These are phyloP conservation scores for Tineola bisselliella DNA, from an alignment of 2,888 invertebrate genomes.

Conservation along the genomic window DNA sequence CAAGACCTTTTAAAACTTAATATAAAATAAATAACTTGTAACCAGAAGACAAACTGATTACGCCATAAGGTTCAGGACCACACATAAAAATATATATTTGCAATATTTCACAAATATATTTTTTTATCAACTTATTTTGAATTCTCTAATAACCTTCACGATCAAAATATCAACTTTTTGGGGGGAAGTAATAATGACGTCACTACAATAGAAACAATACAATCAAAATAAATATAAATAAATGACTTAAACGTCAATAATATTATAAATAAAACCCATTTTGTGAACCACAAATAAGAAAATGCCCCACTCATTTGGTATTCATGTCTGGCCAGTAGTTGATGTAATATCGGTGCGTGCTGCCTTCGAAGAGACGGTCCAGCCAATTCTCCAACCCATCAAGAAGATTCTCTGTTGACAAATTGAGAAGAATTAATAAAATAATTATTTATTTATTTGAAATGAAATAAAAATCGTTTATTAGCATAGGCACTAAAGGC, in stretches of 20 bases:
- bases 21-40: too few species aligned
- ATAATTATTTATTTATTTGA: too few species aligned
- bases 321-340: slow-evolving; percentile 99
- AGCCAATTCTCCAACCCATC: slow-evolving; percentile 96
- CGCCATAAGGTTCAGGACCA: too few species aligned
- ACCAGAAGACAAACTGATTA: too few species aligned
- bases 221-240: background rate
- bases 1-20: background rate
- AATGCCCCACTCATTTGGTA: slow-evolving; percentile 69
- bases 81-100: too few species aligned
- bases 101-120: too few species aligned
- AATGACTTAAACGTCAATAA: background rate
- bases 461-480: background rate
- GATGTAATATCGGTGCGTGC: slow-evolving; percentile 93
- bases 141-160: too few species aligned
- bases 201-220: too few species aligned
- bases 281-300: background rate
- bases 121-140: too few species aligned
- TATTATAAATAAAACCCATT: background rate
- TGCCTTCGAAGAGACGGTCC: slow-evolving; percentile 95
- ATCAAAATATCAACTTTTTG: too few species aligned
- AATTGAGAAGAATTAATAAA: background rate
- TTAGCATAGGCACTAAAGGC: too few species aligned
- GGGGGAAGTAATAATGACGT: too few species aligned
- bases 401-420: slow-evolving; percentile 75